A percentile compares a stretch with the other conserved stretches of the same genome.
Evolutionary conservation across 2,113 vertebrate genomes (phyloP).

Genomic region (Campylomormyrus tamandua): DNA sequence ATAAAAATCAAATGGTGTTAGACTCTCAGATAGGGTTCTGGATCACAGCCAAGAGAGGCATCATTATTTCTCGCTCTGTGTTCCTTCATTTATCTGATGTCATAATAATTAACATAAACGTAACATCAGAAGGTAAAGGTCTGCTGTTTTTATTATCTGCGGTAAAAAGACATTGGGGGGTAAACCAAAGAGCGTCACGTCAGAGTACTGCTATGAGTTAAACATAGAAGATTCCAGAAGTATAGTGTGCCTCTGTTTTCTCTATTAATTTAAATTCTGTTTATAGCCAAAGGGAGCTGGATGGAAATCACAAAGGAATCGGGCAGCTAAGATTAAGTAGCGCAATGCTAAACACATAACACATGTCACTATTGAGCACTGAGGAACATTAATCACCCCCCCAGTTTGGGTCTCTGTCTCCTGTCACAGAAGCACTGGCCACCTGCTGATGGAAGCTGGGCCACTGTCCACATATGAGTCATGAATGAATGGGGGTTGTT

Average conservation of each 20-base stretch:
- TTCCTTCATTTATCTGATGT: neutral
- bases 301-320: neutral
- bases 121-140: neutral
- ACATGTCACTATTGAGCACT: neutral
- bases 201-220: neutral
- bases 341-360: neutral
- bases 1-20: neutral
- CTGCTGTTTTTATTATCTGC: neutral
- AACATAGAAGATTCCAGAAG: neutral
- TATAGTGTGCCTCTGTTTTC: neutral
- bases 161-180: neutral
- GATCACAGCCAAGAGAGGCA: neutral
- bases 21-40: neutral
- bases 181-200: neutral
- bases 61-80: neutral
- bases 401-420: neutral
- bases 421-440: neutral
- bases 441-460: constrained; percentile 2
- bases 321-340: neutral
- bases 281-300: neutral
- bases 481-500: neutral
- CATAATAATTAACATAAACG: neutral
- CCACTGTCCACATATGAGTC: neutral
- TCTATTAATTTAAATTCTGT: neutral
- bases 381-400: neutral